Evolutionary conservation across 2,797 vertebrate genomes (phyloP), one percentile per base, ranked within the genome.

Genomic region (Limosa lapponica): DNA sequence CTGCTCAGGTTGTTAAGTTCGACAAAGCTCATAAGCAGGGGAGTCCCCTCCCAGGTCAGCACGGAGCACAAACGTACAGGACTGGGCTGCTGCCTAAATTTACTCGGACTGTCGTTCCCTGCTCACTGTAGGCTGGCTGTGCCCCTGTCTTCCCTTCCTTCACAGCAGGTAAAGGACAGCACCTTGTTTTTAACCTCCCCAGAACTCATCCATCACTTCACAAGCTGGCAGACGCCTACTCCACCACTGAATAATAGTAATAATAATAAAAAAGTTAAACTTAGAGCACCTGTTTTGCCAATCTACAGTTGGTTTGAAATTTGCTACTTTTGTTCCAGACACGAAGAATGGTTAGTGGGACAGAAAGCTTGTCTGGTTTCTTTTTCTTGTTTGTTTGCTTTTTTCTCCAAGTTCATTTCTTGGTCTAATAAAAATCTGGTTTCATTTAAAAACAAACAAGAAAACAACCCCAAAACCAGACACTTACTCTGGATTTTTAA

Each of bases 401-500:
- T 90, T 59, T 83, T 59, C 55, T 80, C 34, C 44, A 48, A 49
- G 67, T 43, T 81, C 1, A 82, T 79, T 87, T 52, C 36, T 79
- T 24, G 32, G 23, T 70, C 55, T 59, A 84, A 82, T 72, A 90
- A 94, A 95, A 95, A 87, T 34, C 62, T 82, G 48, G 8, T 41
- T 79, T 91, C 44, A 62, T 89, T 96, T 87, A 51, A 90, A 93
- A 93, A 77, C 51, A 93, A 86, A 16, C 32, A 69, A 92, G 51
- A 43, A 91, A 94, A 82, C 70, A 89, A 92, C 66, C 25, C 25
- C 34, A 2, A 59, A 94, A 44, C 0, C 71, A 89, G 66, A 49
- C 39, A 74, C 37, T 89, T 92, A 71, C 73, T 71, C 28, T 46
- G 58, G 65, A 84, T 61, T 95, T 96, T 92, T 92, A 90, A 95